phyloP scores from a whole-genome alignment of 1,140 invertebrate genomes.

The Drosophila ogumai region DNA sequence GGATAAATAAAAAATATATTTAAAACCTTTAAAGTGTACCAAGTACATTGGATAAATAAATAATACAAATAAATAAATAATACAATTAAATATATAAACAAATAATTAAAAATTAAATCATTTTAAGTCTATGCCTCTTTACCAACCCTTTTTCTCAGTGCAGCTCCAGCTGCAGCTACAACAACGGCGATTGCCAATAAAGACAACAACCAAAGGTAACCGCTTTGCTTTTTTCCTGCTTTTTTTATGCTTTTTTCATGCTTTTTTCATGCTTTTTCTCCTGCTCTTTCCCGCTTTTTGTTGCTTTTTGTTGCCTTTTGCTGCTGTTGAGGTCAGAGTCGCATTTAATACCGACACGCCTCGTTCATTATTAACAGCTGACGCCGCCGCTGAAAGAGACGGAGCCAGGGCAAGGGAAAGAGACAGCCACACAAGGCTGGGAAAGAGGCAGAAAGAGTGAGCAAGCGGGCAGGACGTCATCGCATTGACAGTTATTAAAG shows the following conservation, averaged over 20 bases:
- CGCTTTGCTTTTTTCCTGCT: background rate
- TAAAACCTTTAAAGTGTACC: no score
- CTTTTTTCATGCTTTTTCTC: background rate
- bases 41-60: no score
- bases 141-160: background rate
- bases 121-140: no score
- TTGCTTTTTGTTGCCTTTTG: conserved; percentile 28
- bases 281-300: conserved; percentile 1
- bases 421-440: background rate
- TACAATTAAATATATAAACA: no score
- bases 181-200: conserved; percentile 5
- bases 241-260: background rate
- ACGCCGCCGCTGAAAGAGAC: conserved; percentile 24
- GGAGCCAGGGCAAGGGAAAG: background rate
- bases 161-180: conserved; percentile 5
- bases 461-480: conserved; percentile 12
- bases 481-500: conserved; percentile 74
- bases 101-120: no score
- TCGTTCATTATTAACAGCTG: conserved; percentile 73
- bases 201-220: conserved; percentile 11
- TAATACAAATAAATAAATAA: no score
- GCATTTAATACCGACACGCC: conserved; percentile 61
- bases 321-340: conserved; percentile 58
- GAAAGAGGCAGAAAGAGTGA: background rate
- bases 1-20: no score